Conservation (phyloP, 2,888 invertebrate species). For the Rhabditoides inermis region DNA sequence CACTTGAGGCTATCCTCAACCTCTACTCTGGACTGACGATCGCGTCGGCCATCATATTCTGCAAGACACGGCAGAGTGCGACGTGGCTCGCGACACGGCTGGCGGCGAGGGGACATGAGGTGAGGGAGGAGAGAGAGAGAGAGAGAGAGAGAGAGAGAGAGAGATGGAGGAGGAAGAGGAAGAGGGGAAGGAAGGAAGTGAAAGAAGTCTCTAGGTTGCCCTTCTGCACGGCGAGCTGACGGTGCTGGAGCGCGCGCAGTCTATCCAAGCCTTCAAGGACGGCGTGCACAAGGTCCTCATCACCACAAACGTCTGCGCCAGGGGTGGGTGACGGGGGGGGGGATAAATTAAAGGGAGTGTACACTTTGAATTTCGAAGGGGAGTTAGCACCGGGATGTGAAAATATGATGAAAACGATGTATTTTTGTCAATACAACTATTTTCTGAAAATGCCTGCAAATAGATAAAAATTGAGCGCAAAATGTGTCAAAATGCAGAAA, state of each 20-base stretch:
- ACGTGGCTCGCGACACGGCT: constrained; percentile 70
- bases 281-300: constrained; percentile 89
- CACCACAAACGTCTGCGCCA: constrained; percentile 64
- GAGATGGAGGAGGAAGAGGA: too few relatives aligned
- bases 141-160: background rate
- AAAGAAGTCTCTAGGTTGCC: constrained; percentile 25
- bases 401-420: too few relatives aligned
- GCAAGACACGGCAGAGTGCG: constrained; percentile 56
- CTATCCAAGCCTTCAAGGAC: constrained; percentile 80
- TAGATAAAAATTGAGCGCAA: too few relatives aligned
- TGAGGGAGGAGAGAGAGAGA: constrained; percentile 56
- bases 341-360: too few relatives aligned
- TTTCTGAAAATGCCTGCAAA: too few relatives aligned
- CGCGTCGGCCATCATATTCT: constrained; percentile 96
- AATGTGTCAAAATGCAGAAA: too few relatives aligned
- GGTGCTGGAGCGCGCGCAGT: constrained; percentile 81
- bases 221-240: constrained; percentile 70
- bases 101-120: constrained; percentile 83
- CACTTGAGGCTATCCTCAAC: constrained; percentile 65
- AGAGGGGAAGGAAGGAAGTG: too few relatives aligned
- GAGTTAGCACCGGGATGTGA: too few relatives aligned
- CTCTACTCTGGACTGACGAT: constrained; percentile 91
- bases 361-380: too few relatives aligned
- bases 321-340: constrained; percentile 54
- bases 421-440: too few relatives aligned